Base-by-base conservation (phyloP, 2,113 vertebrate genomes). In the Nesogale talazaci region DNA sequence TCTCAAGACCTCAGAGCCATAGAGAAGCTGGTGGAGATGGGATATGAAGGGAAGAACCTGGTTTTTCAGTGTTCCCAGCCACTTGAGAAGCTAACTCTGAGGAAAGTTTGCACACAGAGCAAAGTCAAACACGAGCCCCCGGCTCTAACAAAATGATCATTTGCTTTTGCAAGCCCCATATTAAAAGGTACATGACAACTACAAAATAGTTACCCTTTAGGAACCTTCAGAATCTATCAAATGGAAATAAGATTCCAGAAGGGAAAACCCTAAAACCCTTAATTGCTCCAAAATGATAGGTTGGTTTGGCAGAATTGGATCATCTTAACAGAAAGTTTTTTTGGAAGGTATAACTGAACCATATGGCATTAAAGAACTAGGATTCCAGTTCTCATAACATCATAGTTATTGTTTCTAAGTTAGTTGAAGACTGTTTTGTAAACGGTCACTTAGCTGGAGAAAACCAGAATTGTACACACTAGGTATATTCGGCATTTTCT, bases 361-460 rank as follows among this genome's bases (percentile, higher is more conserved):
- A 84, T 88, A 92, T 92, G 94, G 70, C 52, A 96, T 96, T 96
- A 96, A 94, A 91, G 95, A 96, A 95, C 94, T 65, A 96, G 76
- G 93, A 95, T 74, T 94, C 25, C 3, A 75, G 87, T 92, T 90
- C 91, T 90, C 61, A 42, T 79, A 92, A 94, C 89, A 96, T 82
- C 91, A 88, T n/a, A 89, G 88, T 57, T 94, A 61, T 89, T 82
- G 81, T 94, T 93, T 96, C 85, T 86, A 92, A 67, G 82, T 80
- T 93, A 94, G 89, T 78, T 79, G 36, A 84, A 89, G 90, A 89
- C n/a, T 82, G 63, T 89, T 93, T 86, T 84, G 56, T 42, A 94
- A 79, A 79, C 36, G 87, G 65, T 94, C 75, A 42, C 88, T 84
- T 80, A 79, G 40, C 65, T 74, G 72, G 59, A 84, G 84, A 90